Evolutionary conservation across 2,888 invertebrate genomes (phyloP).

Genomic region (Eumerus sabulonum): DNA sequence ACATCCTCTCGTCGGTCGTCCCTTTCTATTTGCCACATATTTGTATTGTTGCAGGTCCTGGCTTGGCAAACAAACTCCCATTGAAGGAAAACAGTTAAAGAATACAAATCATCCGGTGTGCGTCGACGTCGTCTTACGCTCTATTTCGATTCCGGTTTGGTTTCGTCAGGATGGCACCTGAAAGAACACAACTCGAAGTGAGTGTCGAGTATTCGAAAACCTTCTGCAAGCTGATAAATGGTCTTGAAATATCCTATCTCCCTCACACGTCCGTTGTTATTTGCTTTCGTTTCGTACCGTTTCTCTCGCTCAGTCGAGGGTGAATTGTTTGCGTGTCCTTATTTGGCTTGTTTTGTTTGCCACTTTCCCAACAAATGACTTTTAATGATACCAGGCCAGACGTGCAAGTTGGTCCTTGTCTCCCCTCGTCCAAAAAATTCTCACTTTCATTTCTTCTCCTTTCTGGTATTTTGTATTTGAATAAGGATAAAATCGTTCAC

Average conservation of each 20-base stretch:
- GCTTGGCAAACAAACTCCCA: constrained; percentile 34
- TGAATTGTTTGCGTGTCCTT: constrained; percentile 6
- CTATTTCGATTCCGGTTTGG: constrained; percentile 24
- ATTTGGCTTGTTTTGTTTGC: constrained; percentile 2
- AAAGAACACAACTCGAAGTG: constrained; percentile 19
- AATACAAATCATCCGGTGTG: constrained; percentile 60
- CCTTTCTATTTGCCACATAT: neutral
- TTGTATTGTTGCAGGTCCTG: constrained; percentile 19
- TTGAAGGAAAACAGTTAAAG: constrained; percentile 49
- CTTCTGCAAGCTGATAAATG: constrained; percentile 52
- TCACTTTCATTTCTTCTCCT: constrained; percentile 38
- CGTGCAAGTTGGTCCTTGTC: constrained; percentile 5
- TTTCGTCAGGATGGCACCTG: constrained; percentile 25
- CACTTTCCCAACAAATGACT: constrained; percentile 35
- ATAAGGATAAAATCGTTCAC: constrained; percentile 41
- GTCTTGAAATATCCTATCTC: constrained; percentile 41
- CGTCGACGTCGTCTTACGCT: constrained; percentile 40
- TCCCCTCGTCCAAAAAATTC: constrained; percentile 5
- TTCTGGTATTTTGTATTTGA: neutral
- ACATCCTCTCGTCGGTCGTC: constrained; percentile 1
- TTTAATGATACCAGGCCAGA: constrained; percentile 44
- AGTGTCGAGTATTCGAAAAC: constrained; percentile 41
- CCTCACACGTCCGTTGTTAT: constrained; percentile 11
- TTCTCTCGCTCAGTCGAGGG: neutral
- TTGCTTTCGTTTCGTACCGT: constrained; percentile 2